A percentile compares a stretch with the other conserved stretches of the same genome.
Conservation (phyloP, 2,113 vertebrate species). For the western clawed frog (Xenopus tropicalis) region UCB_Xtro_10.0 CM004447.2:82176501-82177000, state of each 20-base stretch:
- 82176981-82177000: neutral
- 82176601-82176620: slow-evolving; percentile 54
- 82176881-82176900: slow-evolving; percentile 10
- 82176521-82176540: slow-evolving; percentile 61
- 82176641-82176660: slow-evolving; percentile 51
- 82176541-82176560: slow-evolving; percentile 67
- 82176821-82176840: slow-evolving; percentile 61
- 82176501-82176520: slow-evolving; percentile 63
- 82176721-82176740: slow-evolving; percentile 56
- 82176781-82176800: slow-evolving; percentile 83
- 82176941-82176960: slow-evolving; percentile 52
- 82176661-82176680: slow-evolving; percentile 60
- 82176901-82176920: neutral
- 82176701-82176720: slow-evolving; percentile 70
- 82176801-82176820: slow-evolving; percentile 84
- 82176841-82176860: slow-evolving; percentile 39
- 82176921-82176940: slow-evolving; percentile 1
- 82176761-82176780: slow-evolving; percentile 82
- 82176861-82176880: slow-evolving; percentile 30
- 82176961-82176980: neutral
- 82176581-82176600: slow-evolving; percentile 70
- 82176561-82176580: slow-evolving; percentile 72
- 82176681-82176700: slow-evolving; percentile 64
- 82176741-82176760: slow-evolving; percentile 77
- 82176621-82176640: slow-evolving; percentile 59